Evolutionary conservation across 2,113 vertebrate species (phyloP).

Genomic region (Chionomys nivalis): DNA sequence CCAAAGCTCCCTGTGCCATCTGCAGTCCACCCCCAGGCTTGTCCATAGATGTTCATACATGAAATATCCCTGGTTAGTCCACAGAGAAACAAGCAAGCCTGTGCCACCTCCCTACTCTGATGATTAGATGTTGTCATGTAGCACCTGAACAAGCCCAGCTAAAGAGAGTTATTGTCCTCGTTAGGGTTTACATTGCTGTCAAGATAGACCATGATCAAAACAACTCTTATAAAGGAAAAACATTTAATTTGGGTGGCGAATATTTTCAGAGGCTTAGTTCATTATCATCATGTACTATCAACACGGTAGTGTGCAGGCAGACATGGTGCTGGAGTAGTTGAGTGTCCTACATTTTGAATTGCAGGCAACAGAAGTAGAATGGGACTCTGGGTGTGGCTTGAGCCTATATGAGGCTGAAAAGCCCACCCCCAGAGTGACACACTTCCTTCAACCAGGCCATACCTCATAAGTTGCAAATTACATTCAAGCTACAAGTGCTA

Average conservation of each 20-base stretch:
- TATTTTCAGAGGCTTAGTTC: neutral
- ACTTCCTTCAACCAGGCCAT: neutral
- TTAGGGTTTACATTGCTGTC: neutral
- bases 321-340: neutral
- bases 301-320: neutral
- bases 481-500: neutral
- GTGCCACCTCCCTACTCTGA: neutral
- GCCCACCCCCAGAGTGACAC: neutral
- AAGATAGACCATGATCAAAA: neutral
- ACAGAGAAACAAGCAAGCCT: neutral
- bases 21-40: neutral
- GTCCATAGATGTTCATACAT: neutral
- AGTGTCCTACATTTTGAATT: neutral
- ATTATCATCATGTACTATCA: neutral
- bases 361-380: neutral
- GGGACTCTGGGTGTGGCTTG: neutral
- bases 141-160: neutral
- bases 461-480: neutral
- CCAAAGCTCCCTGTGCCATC: neutral
- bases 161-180: neutral
- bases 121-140: neutral
- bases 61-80: neutral
- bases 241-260: neutral
- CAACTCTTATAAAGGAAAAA: neutral
- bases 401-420: neutral